Percentiles rank a stretch among this genome's conserved stretches.
phyloP scores from a whole-genome alignment of 2,797 vertebrate species.

The Alca torda region DNA sequence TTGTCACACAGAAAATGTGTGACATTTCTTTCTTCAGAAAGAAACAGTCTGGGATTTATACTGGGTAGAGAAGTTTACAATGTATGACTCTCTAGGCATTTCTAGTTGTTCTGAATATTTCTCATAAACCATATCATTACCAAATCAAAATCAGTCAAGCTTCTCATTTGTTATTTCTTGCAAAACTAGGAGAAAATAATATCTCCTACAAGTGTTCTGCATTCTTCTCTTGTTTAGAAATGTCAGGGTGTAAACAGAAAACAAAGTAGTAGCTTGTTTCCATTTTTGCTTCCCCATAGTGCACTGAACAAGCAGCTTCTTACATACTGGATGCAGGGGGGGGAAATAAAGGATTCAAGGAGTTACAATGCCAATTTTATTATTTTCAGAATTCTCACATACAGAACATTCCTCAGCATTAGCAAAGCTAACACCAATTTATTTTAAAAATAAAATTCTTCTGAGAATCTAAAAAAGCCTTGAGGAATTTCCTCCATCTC shows the following conservation, averaged over 20 bases:
- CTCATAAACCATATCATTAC: neutral
- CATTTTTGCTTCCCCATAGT: neutral
- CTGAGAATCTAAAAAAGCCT: neutral
- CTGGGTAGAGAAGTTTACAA: neutral
- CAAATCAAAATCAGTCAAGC: neutral
- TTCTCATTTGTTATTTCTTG: neutral
- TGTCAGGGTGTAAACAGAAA: slow-evolving; percentile 62
- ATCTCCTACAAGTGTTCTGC: neutral
- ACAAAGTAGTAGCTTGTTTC: slow-evolving; percentile 75
- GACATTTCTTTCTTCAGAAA: neutral
- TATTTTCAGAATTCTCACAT: slow-evolving; percentile 32
- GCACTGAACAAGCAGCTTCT: slow-evolving; percentile 51
- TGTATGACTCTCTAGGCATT: neutral
- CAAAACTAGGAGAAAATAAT: neutral
- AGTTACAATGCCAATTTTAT: slow-evolving; percentile 52
- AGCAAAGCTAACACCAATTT: neutral
- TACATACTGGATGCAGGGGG: neutral
- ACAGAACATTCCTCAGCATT: slow-evolving; percentile 58
- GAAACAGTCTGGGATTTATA: neutral
- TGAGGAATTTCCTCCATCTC: neutral
- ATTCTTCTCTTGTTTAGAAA: slow-evolving; percentile 65
- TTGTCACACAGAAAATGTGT: neutral
- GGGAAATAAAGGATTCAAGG: slow-evolving; percentile 18
- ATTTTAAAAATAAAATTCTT: neutral
- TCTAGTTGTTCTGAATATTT: neutral